A percentile compares a stretch with the other conserved stretches of the same genome.
Evolutionary conservation across 2,797 vertebrate genomes (phyloP).

Genomic region (Odontamblyopus rebecca): DNA sequence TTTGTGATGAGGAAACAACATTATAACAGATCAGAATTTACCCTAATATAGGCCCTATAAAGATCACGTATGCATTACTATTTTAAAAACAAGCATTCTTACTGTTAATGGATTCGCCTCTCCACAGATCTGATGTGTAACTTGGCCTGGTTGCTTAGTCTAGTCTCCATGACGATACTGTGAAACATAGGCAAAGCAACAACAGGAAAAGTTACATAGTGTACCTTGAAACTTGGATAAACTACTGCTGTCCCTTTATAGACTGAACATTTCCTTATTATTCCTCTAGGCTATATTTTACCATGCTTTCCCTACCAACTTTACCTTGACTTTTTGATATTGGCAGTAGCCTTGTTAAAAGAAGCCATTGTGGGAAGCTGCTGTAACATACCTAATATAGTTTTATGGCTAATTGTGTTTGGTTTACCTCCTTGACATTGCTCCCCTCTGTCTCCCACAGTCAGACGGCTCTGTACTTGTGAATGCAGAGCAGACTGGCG

Average conservation of each 20-base stretch:
- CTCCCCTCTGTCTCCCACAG: slow-evolving; percentile 6
- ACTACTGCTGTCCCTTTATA: not conserved
- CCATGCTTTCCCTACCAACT: not conserved
- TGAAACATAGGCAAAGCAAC: no score
- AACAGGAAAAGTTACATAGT: not conserved
- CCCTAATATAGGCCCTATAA: no score
- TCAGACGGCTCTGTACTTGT: not conserved
- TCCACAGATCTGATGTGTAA: not conserved
- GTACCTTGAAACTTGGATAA: not conserved
- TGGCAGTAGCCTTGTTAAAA: slow-evolving; percentile 41
- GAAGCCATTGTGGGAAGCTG: slow-evolving; percentile 35
- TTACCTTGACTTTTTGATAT: slow-evolving; percentile 32
- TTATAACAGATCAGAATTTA: no score
- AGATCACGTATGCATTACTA: no score
- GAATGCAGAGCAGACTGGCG: not conserved
- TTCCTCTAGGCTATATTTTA: no score
- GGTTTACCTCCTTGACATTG: slow-evolving; percentile 38
- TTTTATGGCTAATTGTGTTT: slow-evolving; percentile 47
- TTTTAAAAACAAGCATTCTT: not conserved
- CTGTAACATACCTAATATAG: slow-evolving; percentile 30
- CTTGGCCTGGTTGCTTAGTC: not conserved
- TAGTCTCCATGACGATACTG: no score
- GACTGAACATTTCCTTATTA: no score
- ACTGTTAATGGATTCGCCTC: not conserved
- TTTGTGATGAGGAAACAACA: no score